These are phyloP conservation scores for Halcyon malimbica DNA, from an alignment of 2,113 vertebrate species.

Conservation along the genomic window DNA sequence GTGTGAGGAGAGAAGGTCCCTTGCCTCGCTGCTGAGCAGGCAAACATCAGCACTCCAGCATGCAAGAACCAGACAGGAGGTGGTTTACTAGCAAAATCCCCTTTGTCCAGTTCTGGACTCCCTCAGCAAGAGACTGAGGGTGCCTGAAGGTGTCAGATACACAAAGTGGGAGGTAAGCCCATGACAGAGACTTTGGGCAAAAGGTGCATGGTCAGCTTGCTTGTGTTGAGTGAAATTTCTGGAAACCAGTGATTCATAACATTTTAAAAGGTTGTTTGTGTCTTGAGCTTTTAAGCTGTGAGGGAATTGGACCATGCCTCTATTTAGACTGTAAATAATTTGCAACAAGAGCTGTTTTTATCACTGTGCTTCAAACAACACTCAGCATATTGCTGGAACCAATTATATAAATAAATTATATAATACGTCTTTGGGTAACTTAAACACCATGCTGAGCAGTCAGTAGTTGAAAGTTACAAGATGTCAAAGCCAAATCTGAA, in stretches of 20 bases:
- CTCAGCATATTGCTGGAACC: slow-evolving; percentile 39
- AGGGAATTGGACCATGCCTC: neutral
- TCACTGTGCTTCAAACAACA: slow-evolving; percentile 53
- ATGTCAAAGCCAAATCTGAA: slow-evolving; percentile 4
- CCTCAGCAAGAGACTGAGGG: neutral
- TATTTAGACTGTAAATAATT: slow-evolving; percentile 48
- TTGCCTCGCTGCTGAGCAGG: neutral
- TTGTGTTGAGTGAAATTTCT: neutral
- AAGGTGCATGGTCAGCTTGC: neutral
- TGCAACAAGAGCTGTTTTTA: slow-evolving; percentile 11
- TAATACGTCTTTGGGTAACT: slow-evolving; percentile 29
- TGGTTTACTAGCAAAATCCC: neutral
- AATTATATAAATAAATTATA: slow-evolving; percentile 60
- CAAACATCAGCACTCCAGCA: neutral
- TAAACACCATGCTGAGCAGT: slow-evolving; percentile 1
- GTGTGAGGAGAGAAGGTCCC: neutral
- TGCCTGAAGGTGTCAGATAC: neutral
- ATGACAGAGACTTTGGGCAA: neutral
- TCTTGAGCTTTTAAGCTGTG: neutral
- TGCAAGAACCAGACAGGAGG: neutral
- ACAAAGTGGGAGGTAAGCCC: neutral
- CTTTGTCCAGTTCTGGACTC: neutral
- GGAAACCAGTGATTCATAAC: neutral
- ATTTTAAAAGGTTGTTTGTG: neutral
- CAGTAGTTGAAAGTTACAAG: slow-evolving; percentile 21